Evolutionary conservation across 2,797 vertebrate species (phyloP).

Genomic region (Gila robusta): DNA sequence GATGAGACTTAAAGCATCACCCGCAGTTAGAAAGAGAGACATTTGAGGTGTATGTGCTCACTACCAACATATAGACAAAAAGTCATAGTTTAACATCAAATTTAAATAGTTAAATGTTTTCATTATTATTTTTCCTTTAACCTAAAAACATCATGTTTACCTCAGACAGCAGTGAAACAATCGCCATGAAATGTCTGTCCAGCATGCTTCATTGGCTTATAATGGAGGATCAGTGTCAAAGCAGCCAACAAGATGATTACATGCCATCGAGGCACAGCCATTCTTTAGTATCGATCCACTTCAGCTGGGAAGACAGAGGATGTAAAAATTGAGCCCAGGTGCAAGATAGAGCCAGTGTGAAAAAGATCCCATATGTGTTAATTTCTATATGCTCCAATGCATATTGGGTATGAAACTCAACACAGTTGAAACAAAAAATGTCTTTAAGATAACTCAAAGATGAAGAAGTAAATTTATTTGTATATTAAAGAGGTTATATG

Average conservation of each 20-base stretch:
- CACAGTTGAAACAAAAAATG: background rate
- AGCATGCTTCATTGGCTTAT: slow-evolving; percentile 65
- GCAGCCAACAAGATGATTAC: slow-evolving; percentile 66
- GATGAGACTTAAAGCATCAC: slow-evolving; percentile 48
- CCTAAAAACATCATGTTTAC: slow-evolving; percentile 21
- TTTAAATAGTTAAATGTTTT: background rate
- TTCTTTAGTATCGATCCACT: slow-evolving; percentile 66
- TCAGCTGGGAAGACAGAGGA: slow-evolving; percentile 59
- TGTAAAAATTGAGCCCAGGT: slow-evolving; percentile 60
- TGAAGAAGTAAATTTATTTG: background rate
- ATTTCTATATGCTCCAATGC: slow-evolving; percentile 8
- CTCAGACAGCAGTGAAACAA: slow-evolving; percentile 43
- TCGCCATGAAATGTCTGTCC: slow-evolving; percentile 64
- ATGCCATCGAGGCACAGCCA: slow-evolving; percentile 61
- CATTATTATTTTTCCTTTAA: background rate
- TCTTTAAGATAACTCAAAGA: background rate
- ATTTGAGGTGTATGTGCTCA: slow-evolving; percentile 43
- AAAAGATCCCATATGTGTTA: slow-evolving; percentile 54
- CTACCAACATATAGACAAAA: background rate
- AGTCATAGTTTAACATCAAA: background rate
- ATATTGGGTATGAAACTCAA: background rate
- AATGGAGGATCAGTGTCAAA: slow-evolving; percentile 67
- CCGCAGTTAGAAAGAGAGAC: slow-evolving; percentile 60
- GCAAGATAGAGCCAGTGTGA: slow-evolving; percentile 47
- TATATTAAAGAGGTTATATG: background rate